Base-by-base conservation (phyloP, 1,140 invertebrate genomes). In the Neoseiulus cucumeris region DNA sequence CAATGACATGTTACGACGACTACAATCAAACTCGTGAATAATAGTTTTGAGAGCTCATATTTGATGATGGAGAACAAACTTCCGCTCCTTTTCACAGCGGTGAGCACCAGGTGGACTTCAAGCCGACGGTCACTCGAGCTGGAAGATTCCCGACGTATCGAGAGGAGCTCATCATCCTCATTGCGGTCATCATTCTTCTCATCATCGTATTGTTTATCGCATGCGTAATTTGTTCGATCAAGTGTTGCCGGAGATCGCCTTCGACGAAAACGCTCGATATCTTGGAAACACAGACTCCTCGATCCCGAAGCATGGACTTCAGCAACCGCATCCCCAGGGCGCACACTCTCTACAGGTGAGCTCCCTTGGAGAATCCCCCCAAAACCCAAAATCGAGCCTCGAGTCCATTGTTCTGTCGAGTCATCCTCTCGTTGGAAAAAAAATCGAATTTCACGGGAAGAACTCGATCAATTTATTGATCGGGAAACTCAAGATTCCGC, bases 301-400 rank as follows among this genome's bases (percentile, higher is more conserved):
- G 51, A 25, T 59, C 51, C 14, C 17, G 51, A 17, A 59, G 22
- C 22, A 33, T 59, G 14, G 51, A 59, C 51, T 59, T 59, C 22
- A 59, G 33, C 22, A 59, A 59, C 9, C 51, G 51, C 5, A 59
- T 59, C 33, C 51, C 51, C 2, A 12, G 51, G 25, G 51, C 51
- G 51, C 51, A 59, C 22, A 59, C 51, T 29, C 51, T 59, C 51
- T 59, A 59, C 51, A 59, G 51, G 51, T 59, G 22, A 4, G 45
- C 5, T 28, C 14, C 33, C 33, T n/a, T n/a, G n/a, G n/a, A n/a
- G n/a, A n/a, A n/a, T n/a, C n/a, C n/a, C n/a, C n/a, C n/a, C n/a
- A n/a, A n/a, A n/a, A n/a, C n/a, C n/a, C n/a, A n/a, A n/a, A n/a
- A n/a, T n/a, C n/a, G n/a, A n/a, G n/a, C n/a, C n/a, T n/a, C n/a